Base-by-base conservation (phyloP, 2,113 vertebrate genomes). In the Corydoras sp. region DNA sequence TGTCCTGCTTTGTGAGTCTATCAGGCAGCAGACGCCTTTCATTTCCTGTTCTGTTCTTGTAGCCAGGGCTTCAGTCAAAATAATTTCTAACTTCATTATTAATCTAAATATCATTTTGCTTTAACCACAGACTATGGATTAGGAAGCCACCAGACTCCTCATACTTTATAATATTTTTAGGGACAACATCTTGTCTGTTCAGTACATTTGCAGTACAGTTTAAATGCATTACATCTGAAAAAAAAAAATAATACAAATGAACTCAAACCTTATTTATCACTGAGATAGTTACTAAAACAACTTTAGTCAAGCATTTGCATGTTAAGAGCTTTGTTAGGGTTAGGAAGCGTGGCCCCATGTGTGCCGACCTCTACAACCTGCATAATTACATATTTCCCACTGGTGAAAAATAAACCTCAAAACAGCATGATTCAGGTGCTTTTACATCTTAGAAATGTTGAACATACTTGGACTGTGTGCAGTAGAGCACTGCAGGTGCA, bases 401-500 rank as follows among this genome's bases (percentile, higher is more conserved):
- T 60, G 13, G 56, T 61, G 49, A 29, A 61, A 60, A 67, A 54
- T 61, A 68, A 73, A 73, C 50, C 18, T 67, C 48, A 14, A 14
- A 55, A 31, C 64, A 61, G 56, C 9, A 9, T 29, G 49, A 62
- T 14, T 67, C 56, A 61, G 30, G 30, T 54, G 30, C 53, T 73
- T 35, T 68, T 31, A 32, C 53, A 31, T 49, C 62, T 59, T n/a
- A 49, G 56, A 65, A 18, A 15, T 50, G 58, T 70, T 55, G 18
- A 50, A 59, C 50, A 60, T 62, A 68, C 24, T 51, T 15, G 30
- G 69, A 30, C 18, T 58, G 49, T 69, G 58, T 72, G 48, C 32
- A 53, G 59, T 55, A 73, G 60, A 15, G 13, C 51, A 15, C 68
- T 73, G 62, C 69, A 77, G 81, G 68, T 67, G 65, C 66, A 76